Evolutionary conservation across 2,113 vertebrate species (phyloP).

Genomic region (Coturnix japonica): DNA sequence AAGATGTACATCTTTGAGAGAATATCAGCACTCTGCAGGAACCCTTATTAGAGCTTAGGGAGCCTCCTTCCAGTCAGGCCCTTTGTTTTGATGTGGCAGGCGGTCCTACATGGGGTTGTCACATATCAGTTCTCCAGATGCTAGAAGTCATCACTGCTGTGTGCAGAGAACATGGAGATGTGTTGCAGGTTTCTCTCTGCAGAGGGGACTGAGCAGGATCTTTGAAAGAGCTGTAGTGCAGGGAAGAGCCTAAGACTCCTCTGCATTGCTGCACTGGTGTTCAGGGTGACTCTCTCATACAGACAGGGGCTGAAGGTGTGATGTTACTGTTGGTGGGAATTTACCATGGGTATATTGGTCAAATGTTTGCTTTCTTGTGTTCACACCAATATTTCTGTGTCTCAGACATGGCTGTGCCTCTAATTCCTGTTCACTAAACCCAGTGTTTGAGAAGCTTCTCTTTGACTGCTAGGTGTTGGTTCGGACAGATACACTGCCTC

Average conservation of each 20-base stretch:
- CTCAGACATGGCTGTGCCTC: background rate
- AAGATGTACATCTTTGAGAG: background rate
- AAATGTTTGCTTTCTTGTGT: background rate
- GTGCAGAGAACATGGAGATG: background rate
- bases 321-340: background rate
- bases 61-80: background rate
- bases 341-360: background rate
- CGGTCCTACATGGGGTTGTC: background rate
- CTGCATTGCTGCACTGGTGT: background rate
- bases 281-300: background rate
- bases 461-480: background rate
- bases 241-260: background rate
- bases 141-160: background rate
- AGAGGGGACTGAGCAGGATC: background rate
- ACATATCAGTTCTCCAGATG: background rate
- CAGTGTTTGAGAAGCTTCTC: background rate
- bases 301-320: rapidly evolving
- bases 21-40: background rate
- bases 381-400: background rate
- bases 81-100: background rate
- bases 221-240: background rate
- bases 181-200: rapidly evolving
- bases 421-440: background rate
- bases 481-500: background rate
- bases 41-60: background rate